Evolutionary conservation across 2,113 vertebrate species (phyloP), one percentile per base, ranked within the genome.

Genomic region (Glaucomys volans): DNA sequence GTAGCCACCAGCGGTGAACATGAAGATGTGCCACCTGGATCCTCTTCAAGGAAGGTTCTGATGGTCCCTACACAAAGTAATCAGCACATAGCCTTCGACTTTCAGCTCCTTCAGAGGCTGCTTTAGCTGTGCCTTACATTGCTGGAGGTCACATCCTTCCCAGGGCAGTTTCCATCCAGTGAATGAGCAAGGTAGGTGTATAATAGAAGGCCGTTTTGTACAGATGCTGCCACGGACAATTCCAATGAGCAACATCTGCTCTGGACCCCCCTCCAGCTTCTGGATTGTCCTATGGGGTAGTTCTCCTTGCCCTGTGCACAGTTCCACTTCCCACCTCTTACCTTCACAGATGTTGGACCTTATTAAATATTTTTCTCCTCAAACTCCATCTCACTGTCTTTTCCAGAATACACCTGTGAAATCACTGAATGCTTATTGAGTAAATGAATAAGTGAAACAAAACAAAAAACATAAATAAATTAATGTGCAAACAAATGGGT

Each of bases 201-300:
- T 12, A 37, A 92, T 9, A 30, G 35, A 57, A 8, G 57, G 28
- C 16, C 28, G 32, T 52, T 2, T n/a, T 71, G 44, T 71, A 35
- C 30, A 88, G 35, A 59, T 35, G 18, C 35, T 64, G 24, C 52
- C 84, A 26, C 4, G 10, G 24, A 14, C 86, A 79, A 32, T 47
- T 57, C 40, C 57, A 71, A 42, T 7, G 75, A 24, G 30, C 4
- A 42, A 20, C 44, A 40, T 3, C 28, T 66, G 7, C 22, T 74
- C 72, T 67, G 62, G 47, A n/a, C 22, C 18, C 22, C 17, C 35
- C 12, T 37, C 35, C 0, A 28, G 18, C 35, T 84, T 62, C 47
- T 24, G 1, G 4, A 57, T 10, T 81, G 20, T 62, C n/a, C 28
- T 18, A 3, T 1, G 5, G 62, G 20, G 1, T 3, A 32, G 11